These are phyloP conservation scores for Portunus trituberculatus DNA, from an alignment of 1,140 invertebrate species.

Conservation along the genomic window DNA sequence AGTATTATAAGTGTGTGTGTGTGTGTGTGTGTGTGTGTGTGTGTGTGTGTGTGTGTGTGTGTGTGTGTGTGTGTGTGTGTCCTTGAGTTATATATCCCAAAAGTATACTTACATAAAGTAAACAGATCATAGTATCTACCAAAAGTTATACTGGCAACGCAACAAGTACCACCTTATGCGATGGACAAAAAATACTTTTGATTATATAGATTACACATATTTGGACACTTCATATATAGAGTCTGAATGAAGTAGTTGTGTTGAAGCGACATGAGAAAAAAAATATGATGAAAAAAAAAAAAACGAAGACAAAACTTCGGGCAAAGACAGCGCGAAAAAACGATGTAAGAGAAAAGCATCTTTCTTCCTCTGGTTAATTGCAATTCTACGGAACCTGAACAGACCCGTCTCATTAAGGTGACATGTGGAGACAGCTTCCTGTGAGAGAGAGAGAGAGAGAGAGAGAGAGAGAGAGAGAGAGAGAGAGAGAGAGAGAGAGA, in stretches of 20 bases:
- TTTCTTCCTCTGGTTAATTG: background rate
- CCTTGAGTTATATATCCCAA: background rate
- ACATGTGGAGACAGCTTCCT: background rate
- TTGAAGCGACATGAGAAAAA: no score
- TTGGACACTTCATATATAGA: no score
- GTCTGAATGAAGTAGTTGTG: no score
- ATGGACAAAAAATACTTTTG: no score
- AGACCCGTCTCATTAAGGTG: background rate
- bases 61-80: slow-evolving; percentile 20
- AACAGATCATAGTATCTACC: no score
- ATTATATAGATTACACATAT: no score
- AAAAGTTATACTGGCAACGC: no score
- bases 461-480: slow-evolving; percentile 20
- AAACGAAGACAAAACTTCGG: background rate
- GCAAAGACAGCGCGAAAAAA: background rate
- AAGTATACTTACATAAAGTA: no score
- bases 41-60: slow-evolving; percentile 20
- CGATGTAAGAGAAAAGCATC: background rate
- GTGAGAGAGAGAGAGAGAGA: background rate
- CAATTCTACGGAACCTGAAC: background rate
- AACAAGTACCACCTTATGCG: no score
- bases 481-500: slow-evolving; percentile 20
- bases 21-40: slow-evolving; percentile 20
- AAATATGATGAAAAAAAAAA: no score
- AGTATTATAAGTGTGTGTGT: background rate